Evolutionary conservation across 2,888 invertebrate species (phyloP).

Genomic region (Pristionchus maxplancki): DNA sequence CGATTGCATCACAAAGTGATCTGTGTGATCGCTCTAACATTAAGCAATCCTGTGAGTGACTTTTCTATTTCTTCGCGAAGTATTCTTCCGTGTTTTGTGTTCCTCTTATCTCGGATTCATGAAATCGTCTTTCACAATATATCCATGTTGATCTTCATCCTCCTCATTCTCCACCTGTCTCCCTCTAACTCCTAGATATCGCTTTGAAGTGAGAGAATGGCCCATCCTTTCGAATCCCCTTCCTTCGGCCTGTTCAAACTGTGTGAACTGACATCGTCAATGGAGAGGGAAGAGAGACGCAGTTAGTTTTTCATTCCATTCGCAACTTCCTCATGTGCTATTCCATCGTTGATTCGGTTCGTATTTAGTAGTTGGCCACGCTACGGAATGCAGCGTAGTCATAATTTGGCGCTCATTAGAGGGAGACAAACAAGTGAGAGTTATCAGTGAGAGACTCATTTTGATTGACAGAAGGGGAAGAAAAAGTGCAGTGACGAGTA

Average conservation of each 20-base stretch:
- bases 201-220: not conserved
- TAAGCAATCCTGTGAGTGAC: not conserved
- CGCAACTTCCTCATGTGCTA: not conserved
- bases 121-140: constrained; percentile 13
- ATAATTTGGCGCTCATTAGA: constrained; percentile 23
- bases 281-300: not conserved
- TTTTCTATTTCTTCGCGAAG: not conserved
- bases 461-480: constrained; percentile 27
- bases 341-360: not conserved
- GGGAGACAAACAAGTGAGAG: not conserved
- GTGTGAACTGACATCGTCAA: not conserved
- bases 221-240: not conserved
- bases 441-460: constrained; percentile 34
- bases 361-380: not conserved
- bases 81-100: no score
- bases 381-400: not conserved
- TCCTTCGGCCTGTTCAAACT: constrained; percentile 16
- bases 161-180: not conserved
- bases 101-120: no score
- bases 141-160: not conserved
- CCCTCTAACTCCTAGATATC: not conserved
- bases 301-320: not conserved
- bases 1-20: not conserved
- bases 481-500: constrained; percentile 42
- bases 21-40: not conserved